A percentile compares a stretch with the other conserved stretches of the same genome.
Conservation (phyloP, 2,888 invertebrate species). For the Amitus sp. region DNA sequence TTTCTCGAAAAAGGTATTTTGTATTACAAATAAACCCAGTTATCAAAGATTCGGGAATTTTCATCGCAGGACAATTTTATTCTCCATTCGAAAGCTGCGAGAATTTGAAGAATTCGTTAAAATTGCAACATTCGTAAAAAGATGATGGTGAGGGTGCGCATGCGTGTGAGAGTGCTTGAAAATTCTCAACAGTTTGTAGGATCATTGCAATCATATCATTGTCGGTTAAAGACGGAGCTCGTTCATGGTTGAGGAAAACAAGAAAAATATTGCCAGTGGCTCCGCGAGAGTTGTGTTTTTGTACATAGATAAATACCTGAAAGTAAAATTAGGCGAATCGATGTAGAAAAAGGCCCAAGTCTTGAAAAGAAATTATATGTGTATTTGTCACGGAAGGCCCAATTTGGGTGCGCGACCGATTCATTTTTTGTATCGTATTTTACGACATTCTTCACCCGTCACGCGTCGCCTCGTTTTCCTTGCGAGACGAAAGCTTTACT, state of each 20-base stretch:
- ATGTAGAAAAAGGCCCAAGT: too few species aligned
- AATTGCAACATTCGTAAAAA: too few species aligned
- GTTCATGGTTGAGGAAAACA: not conserved
- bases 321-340: slow-evolving; percentile 27
- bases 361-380: too few species aligned
- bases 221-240: slow-evolving; percentile 18
- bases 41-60: slow-evolving; percentile 10
- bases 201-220: slow-evolving; percentile 32
- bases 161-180: too few species aligned
- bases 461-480: not conserved
- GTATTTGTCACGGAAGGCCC: slow-evolving; percentile 9
- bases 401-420: not conserved
- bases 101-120: too few species aligned
- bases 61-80: too few species aligned
- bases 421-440: too few species aligned
- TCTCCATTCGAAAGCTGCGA: too few species aligned
- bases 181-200: too few species aligned
- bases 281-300: slow-evolving; percentile 1
- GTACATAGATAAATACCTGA: slow-evolving; percentile 34
- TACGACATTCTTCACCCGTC: not conserved
- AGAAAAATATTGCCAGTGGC: slow-evolving; percentile 1
- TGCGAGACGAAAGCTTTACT: slow-evolving; percentile 8
- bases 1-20: slow-evolving; percentile 37
- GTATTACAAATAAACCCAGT: slow-evolving; percentile 30
- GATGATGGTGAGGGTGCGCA: too few species aligned